Conservation (phyloP, 2,113 vertebrate genomes). For the Planiliza haematocheilus region DNA sequence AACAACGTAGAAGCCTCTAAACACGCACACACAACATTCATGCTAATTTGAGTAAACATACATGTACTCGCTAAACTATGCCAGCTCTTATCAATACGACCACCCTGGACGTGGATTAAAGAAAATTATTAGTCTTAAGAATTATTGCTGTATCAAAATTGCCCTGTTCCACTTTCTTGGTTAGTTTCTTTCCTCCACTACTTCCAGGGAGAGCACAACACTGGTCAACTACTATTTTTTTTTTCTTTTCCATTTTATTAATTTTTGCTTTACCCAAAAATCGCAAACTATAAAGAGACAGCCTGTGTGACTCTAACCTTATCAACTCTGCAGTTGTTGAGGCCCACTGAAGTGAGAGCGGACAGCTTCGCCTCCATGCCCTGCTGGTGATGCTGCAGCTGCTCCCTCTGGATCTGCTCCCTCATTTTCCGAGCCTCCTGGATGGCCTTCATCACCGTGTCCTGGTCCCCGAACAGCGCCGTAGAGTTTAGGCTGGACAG, state of each 20-base stretch:
- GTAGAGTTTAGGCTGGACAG: slow-evolving; percentile 99
- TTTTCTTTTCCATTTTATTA: too few species aligned
- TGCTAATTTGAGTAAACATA: slow-evolving; percentile 67
- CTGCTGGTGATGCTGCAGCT: slow-evolving; percentile 92
- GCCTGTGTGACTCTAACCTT: slow-evolving; percentile 86
- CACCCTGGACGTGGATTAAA: slow-evolving; percentile 81
- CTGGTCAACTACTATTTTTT: slow-evolving; percentile 47
- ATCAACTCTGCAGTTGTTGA: slow-evolving; percentile 96
- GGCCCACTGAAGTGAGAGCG: slow-evolving; percentile 90
- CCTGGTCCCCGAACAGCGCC: slow-evolving; percentile 98
- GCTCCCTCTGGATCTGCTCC: slow-evolving; percentile 96
- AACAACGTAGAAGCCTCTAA: slow-evolving; percentile 53
- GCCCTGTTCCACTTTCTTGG: slow-evolving; percentile 69
- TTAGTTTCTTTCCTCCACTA: slow-evolving; percentile 57
- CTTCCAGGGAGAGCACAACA: slow-evolving; percentile 27
- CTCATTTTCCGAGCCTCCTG: slow-evolving; percentile 99
- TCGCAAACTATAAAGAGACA: slow-evolving; percentile 11
- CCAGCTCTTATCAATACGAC: slow-evolving; percentile 79
- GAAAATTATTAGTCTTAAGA: slow-evolving; percentile 69
- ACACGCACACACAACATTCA: slow-evolving; percentile 58
- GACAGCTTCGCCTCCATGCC: slow-evolving; percentile 93
- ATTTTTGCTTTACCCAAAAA: slow-evolving; percentile 35
- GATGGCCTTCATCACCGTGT: slow-evolving; percentile 99
- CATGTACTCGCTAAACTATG: slow-evolving; percentile 43
- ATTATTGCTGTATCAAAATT: slow-evolving; percentile 67